Base-by-base conservation (phyloP, 2,888 invertebrate genomes). In the Saturnia japonica region DNA sequence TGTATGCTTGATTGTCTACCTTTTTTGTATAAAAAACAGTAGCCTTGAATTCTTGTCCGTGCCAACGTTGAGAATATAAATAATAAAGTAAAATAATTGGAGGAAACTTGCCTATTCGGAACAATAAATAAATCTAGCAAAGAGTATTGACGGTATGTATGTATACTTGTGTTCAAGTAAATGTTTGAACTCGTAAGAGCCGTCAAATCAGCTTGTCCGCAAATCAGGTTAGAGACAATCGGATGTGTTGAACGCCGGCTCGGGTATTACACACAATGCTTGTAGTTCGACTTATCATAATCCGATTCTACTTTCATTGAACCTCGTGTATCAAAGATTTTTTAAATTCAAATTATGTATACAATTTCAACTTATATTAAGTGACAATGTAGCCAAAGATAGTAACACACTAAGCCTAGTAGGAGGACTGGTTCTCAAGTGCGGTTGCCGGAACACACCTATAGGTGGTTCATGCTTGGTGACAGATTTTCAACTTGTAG, bases 211-310 rank as follows among this genome's bases (percentile, higher is more conserved):
- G 71, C 69, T 74, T 69, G 67, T 72, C 62, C 43, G 73, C 75
- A 79, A 78, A 78, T 77, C 75, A 72, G 70, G 76, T 78, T 79
- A 76, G 76, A 40, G 51, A 28, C 57, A n/a, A 57, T 16, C 64
- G 43, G 22, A 42, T 22, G 9, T 62, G 68, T 68, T 60, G 69
- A 68, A 74, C 75, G 70, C 74, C 70, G 28, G 68, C 70, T 74
- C 74, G 69, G 74, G 72, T 68, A 74, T 75, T 73, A 74, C 72
- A 75, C 70, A 64, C 75, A 76, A 76, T 74, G 74, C 74, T 76
- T 73, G 73, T 25, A 28, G 64, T 75, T 72, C 74, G 74, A 64
- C 69, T 45, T 42, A 28, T 51, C 1, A 67, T 74, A 75, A 78
- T 75, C 75, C 72, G 74, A 75, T 78, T 77, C 45, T 45, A n/a